These are phyloP conservation scores for Bibio marci DNA, from an alignment of 2,888 invertebrate species.

Conservation along the genomic window DNA sequence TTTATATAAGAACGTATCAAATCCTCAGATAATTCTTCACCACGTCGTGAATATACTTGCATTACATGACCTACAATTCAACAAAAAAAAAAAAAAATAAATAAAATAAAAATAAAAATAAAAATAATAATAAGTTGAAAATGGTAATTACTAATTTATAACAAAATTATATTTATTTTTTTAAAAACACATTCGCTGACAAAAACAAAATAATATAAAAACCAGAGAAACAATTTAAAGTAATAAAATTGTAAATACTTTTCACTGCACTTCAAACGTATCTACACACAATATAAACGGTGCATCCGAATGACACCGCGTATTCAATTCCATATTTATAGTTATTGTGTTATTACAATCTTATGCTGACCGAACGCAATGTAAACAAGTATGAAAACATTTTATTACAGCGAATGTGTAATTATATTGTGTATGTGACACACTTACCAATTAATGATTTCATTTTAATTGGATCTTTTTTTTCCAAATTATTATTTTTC, in stretches of 20 bases:
- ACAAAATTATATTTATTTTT: too few relatives aligned
- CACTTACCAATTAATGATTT: conserved; percentile 24
- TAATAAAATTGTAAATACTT: too few relatives aligned
- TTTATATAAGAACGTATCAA: background rate
- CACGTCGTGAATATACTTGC: conserved; percentile 23
- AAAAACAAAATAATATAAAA: background rate
- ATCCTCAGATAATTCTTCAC: conserved; percentile 6
- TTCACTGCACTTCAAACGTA: too few relatives aligned
- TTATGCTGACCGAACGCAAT: too few relatives aligned
- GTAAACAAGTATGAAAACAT: too few relatives aligned
- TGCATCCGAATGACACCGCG: too few relatives aligned
- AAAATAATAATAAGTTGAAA: background rate
- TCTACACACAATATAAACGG: too few relatives aligned
- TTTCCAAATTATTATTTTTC: conserved; percentile 9
- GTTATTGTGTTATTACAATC: too few relatives aligned
- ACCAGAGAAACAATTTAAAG: background rate
- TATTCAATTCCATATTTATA: too few relatives aligned
- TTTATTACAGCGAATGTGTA: too few relatives aligned
- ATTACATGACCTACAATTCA: conserved; percentile 22
- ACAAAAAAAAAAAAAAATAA: conserved; percentile 8
- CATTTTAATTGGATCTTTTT: conserved; percentile 16
- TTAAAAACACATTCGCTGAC: background rate
- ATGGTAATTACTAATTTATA: too few relatives aligned
- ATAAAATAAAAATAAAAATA: background rate
- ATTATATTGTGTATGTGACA: too few relatives aligned